Conservation (phyloP, 2,888 invertebrate species). For the Drosophila hamatofila region DNA sequence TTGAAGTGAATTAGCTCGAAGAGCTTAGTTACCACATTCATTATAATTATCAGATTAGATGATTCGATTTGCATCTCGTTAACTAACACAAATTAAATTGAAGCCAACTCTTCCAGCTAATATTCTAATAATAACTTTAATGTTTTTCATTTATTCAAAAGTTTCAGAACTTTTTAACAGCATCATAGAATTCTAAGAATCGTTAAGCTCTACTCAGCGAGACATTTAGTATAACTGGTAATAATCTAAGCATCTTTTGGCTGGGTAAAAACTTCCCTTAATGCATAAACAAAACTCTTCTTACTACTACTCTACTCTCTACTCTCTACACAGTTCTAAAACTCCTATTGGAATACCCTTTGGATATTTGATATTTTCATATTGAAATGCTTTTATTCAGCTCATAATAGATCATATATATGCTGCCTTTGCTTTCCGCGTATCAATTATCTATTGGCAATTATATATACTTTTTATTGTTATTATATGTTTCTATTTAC, state of each 20-base stretch:
- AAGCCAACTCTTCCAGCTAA: background rate
- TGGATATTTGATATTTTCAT: background rate
- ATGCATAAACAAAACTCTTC: too few relatives aligned
- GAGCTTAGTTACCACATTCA: background rate
- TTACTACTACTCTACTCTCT: background rate
- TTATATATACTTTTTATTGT: constrained; percentile 4
- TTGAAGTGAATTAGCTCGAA: background rate
- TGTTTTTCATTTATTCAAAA: background rate
- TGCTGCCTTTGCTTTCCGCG: constrained; percentile 35
- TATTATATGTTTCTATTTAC: constrained; percentile 19
- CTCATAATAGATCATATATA: constrained; percentile 1
- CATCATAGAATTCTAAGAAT: background rate
- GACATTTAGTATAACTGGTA: background rate
- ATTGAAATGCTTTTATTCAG: background rate
- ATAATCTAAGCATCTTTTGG: background rate
- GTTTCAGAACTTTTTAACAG: background rate
- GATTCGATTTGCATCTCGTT: background rate
- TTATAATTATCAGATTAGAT: background rate
- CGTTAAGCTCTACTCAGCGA: background rate
- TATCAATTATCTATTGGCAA: constrained; percentile 35
- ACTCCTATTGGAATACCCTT: background rate
- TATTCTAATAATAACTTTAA: background rate
- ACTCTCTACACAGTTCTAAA: background rate
- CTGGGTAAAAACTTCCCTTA: background rate
- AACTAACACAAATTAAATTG: background rate